phyloP scores from a whole-genome alignment of 2,113 vertebrate genomes.

The Perca fluviatilis region DNA sequence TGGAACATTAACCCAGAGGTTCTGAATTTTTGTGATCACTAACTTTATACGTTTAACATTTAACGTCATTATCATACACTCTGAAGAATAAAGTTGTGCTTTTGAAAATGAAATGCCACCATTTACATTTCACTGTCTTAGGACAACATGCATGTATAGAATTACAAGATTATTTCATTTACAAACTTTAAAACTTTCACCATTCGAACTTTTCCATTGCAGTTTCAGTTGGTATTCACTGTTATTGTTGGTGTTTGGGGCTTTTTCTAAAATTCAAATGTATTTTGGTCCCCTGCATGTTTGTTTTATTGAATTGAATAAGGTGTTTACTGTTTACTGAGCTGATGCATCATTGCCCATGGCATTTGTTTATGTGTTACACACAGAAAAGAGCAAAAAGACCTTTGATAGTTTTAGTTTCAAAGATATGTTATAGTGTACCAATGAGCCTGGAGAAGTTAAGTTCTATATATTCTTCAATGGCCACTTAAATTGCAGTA shows the following conservation, averaged over 20 bases:
- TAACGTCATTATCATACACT: constrained; percentile 2
- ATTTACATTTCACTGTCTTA: neutral
- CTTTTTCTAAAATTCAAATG: constrained; percentile 21
- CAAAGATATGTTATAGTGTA: neutral
- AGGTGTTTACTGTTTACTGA: constrained; percentile 47
- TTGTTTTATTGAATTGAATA: constrained; percentile 31
- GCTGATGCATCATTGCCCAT: constrained; percentile 16
- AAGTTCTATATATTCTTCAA: neutral
- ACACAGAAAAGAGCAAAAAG: constrained; percentile 18
- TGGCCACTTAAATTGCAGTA: neutral
- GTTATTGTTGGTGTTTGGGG: neutral
- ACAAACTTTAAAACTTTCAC: constrained; percentile 5
- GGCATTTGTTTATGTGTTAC: neutral
- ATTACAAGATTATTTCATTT: neutral
- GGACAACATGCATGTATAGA: neutral
- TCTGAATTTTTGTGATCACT: constrained; percentile 9
- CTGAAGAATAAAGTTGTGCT: constrained; percentile 1
- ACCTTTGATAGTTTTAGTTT: constrained; percentile 19
- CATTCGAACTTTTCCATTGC: neutral
- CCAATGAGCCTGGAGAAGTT: constrained; percentile 17
- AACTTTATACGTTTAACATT: neutral
- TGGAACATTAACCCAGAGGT: constrained; percentile 33
- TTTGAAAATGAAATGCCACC: neutral
- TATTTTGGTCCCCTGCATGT: neutral
- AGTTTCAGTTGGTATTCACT: neutral